Evolutionary conservation across 2,113 vertebrate genomes (phyloP).

Genomic region (Grantiella picta): DNA sequence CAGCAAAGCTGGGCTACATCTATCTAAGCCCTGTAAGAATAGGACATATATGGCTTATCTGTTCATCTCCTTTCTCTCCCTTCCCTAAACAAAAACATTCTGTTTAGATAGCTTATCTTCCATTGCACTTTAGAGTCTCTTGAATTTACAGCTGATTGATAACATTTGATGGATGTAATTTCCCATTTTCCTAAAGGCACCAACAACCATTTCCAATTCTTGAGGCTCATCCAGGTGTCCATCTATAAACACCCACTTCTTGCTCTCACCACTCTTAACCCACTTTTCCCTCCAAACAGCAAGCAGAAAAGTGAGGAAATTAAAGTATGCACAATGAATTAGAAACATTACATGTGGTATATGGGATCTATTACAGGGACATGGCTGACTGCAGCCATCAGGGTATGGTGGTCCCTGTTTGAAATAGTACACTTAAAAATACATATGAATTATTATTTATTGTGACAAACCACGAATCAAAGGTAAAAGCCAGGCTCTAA

Average conservation of each 20-base stretch:
- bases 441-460: background rate
- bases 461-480: background rate
- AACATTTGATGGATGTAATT: background rate
- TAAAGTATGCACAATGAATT: background rate
- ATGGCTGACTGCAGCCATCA: background rate
- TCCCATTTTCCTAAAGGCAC: background rate
- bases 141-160: background rate
- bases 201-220: background rate
- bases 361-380: background rate
- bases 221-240: background rate
- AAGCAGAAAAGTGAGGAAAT: background rate
- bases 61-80: background rate
- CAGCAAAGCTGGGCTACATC: background rate
- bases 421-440: background rate
- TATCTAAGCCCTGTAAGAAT: background rate
- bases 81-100: background rate
- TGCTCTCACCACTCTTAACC: background rate
- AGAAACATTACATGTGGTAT: background rate
- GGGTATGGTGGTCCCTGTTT: background rate
- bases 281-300: background rate
- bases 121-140: background rate
- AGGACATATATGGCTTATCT: background rate
- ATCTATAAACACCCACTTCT: background rate
- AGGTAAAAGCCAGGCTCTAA: background rate
- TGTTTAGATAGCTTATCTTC: background rate